Percentiles rank a stretch among this genome's conserved stretches.
phyloP scores from a whole-genome alignment of 2,888 invertebrate species.

The Acleris laterana region DNA sequence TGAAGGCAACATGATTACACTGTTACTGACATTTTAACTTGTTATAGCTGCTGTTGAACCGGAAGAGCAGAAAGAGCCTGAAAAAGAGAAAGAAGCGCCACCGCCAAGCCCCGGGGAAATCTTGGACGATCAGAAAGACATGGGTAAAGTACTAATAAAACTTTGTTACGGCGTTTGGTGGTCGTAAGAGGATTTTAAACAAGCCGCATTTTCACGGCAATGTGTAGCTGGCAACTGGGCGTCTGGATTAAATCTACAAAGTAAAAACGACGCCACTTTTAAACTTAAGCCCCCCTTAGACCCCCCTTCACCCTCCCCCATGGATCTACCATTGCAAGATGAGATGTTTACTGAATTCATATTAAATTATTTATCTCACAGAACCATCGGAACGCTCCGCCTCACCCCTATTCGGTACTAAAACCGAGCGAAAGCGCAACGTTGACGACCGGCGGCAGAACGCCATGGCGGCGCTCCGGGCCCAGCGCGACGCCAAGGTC shows the following conservation, averaged over 20 bases:
- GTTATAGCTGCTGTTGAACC: conserved; percentile 58
- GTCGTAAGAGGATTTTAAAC: too few relatives aligned
- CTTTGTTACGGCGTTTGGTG: background rate
- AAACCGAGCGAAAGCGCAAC: conserved; percentile 89
- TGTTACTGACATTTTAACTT: too few relatives aligned
- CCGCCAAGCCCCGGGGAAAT: conserved; percentile 76
- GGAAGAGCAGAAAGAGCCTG: conserved; percentile 59
- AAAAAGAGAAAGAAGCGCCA: conserved; percentile 62
- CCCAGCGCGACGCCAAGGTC: conserved; percentile 94
- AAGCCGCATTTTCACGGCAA: too few relatives aligned
- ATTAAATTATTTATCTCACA: conserved; percentile 32
- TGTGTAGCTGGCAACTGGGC: too few relatives aligned
- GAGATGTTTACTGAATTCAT: too few relatives aligned
- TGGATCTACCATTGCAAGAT: too few relatives aligned
- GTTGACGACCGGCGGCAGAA: conserved; percentile 96
- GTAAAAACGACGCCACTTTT: too few relatives aligned
- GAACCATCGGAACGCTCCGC: conserved; percentile 63
- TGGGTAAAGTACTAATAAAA: conserved; percentile 52
- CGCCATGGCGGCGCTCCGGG: conserved; percentile 96
- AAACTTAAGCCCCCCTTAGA: too few relatives aligned
- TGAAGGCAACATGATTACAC: too few relatives aligned
- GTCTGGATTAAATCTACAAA: too few relatives aligned
- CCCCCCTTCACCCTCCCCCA: too few relatives aligned
- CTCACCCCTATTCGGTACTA: conserved; percentile 84
- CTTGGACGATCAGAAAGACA: conserved; percentile 69